Evolutionary conservation across 2,797 vertebrate species (phyloP).

Genomic region (Pseudochirops cupreus): DNA sequence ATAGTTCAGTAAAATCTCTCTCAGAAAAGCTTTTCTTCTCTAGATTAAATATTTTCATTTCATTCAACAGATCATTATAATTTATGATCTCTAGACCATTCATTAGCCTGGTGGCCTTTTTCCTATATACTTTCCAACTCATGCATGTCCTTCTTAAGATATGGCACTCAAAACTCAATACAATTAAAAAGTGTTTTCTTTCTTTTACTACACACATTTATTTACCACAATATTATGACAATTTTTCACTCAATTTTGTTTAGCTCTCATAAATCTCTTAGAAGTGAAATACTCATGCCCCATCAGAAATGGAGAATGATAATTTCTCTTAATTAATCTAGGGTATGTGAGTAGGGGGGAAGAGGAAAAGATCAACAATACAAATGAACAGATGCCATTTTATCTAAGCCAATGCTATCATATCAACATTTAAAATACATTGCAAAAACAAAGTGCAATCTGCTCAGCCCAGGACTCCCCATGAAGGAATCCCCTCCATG

Average conservation of each 20-base stretch:
- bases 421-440: background rate
- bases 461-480: background rate
- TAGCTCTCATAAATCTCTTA: background rate
- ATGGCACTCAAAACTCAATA: background rate
- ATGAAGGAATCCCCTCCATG: background rate
- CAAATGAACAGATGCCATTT: background rate
- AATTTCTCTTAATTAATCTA: background rate
- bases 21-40: background rate
- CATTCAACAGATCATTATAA: background rate
- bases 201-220: background rate
- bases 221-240: background rate
- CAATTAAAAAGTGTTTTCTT: background rate
- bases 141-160: background rate
- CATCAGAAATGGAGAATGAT: background rate
- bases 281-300: background rate
- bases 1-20: background rate
- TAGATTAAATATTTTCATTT: background rate
- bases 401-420: background rate
- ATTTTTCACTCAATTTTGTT: background rate
- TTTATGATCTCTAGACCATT: background rate
- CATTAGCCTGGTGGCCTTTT: background rate
- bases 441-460: background rate
- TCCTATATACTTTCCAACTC: background rate
- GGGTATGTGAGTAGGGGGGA: background rate
- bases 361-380: background rate